These are phyloP conservation scores for Drosophila equinoxialis DNA, from an alignment of 1,140 invertebrate species.

Conservation along the genomic window DNA sequence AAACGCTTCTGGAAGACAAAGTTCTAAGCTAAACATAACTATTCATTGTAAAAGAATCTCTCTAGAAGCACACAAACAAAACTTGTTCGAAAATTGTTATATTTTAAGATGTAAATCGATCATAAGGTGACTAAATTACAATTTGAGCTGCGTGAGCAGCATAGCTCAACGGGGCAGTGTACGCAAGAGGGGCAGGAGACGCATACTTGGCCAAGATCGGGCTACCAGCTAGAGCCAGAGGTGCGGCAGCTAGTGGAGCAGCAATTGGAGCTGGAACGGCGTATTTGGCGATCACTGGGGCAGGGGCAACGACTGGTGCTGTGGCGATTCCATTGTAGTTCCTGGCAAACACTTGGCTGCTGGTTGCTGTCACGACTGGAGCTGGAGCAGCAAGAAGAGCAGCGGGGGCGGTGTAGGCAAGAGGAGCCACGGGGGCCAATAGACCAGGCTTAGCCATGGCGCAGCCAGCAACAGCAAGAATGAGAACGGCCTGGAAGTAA, in stretches of 20 bases:
- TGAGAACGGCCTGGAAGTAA: constrained; percentile 58
- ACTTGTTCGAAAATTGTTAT: too few relatives aligned
- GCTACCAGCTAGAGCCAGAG: constrained; percentile 25
- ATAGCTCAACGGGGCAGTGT: background rate
- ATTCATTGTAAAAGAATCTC: too few relatives aligned
- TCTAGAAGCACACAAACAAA: too few relatives aligned
- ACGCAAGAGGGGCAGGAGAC: constrained; percentile 13
- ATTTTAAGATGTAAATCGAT: too few relatives aligned
- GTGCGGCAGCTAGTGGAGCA: constrained; percentile 27
- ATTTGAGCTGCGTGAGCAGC: constrained; percentile 17
- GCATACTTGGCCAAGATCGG: constrained; percentile 30
- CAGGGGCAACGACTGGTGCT: constrained; percentile 58
- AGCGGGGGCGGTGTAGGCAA: constrained; percentile 50
- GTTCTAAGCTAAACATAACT: too few relatives aligned
- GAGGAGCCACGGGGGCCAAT: constrained; percentile 36
- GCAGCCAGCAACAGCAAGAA: constrained; percentile 69
- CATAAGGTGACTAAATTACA: background rate
- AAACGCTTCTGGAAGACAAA: too few relatives aligned
- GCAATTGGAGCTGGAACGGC: constrained; percentile 44
- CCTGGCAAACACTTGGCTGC: constrained; percentile 83
- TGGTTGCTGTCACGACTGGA: constrained; percentile 82
- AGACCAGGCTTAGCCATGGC: constrained; percentile 69
- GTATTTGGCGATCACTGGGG: constrained; percentile 48
- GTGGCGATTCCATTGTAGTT: constrained; percentile 83
- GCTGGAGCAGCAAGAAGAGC: constrained; percentile 67